phyloP scores from a whole-genome alignment of 2,113 vertebrate species.

The Podilymbus podiceps region DNA sequence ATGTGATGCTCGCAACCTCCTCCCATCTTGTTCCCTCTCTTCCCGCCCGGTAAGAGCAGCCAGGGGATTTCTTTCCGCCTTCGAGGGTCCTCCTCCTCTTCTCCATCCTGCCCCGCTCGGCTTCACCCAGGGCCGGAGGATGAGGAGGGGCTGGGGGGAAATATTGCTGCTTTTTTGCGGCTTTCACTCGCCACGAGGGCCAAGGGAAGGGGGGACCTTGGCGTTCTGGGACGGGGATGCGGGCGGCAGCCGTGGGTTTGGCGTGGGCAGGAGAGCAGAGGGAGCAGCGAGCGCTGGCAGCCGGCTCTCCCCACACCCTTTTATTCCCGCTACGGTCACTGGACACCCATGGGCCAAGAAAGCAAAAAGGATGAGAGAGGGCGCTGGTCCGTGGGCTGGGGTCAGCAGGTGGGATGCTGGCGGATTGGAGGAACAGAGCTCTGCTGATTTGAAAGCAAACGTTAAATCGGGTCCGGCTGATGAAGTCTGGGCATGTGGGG shows the following conservation, averaged over 20 bases:
- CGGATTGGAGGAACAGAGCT: background rate
- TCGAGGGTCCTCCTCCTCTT: background rate
- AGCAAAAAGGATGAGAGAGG: background rate
- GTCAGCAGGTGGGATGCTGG: background rate
- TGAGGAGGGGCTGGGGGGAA: background rate
- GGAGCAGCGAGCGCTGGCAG: background rate
- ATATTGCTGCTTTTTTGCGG: background rate
- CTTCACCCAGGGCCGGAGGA: background rate
- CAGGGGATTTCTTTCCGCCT: background rate
- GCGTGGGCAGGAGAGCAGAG: background rate
- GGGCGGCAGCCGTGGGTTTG: background rate
- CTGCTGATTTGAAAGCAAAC: background rate
- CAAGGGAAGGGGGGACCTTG: background rate
- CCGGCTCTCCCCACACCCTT: accelerated
- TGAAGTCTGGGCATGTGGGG: background rate
- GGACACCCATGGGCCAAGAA: background rate
- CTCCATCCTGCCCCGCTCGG: background rate
- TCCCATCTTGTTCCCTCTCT: background rate
- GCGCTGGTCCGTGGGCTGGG: accelerated
- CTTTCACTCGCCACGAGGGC: background rate
- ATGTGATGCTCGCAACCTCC: background rate
- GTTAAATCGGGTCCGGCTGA: background rate
- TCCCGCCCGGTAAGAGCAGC: background rate
- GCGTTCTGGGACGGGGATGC: accelerated
- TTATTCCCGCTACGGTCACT: background rate